phyloP scores from a whole-genome alignment of 2,113 vertebrate species.

The Peromyscus leucopus region DNA sequence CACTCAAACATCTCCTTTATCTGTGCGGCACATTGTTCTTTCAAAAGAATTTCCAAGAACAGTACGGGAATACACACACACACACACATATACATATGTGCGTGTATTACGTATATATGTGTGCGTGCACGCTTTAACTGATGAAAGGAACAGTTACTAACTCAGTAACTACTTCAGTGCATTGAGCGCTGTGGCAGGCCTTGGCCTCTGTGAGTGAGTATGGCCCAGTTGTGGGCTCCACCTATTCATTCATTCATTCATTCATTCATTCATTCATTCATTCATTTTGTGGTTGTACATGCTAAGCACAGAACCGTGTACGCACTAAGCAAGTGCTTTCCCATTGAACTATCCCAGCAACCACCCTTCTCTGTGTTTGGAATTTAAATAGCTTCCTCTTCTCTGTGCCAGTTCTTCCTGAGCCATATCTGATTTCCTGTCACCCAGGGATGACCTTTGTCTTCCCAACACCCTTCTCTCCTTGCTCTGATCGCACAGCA shows the following conservation, averaged over 20 bases:
- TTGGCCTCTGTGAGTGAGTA: background rate
- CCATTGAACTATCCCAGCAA: background rate
- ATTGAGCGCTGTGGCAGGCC: background rate
- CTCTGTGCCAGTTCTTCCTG: background rate
- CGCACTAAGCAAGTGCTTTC: background rate
- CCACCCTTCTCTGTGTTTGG: background rate
- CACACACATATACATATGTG: background rate
- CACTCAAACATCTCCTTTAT: background rate
- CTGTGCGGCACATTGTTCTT: background rate
- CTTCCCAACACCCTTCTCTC: background rate
- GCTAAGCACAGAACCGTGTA: background rate
- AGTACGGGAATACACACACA: background rate
- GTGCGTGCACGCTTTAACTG: background rate
- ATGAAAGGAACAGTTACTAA: background rate
- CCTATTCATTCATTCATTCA: rapidly evolving
- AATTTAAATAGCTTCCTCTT: background rate
- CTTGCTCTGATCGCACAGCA: background rate
- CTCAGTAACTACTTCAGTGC: background rate
- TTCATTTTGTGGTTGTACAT: background rate
- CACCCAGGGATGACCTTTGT: background rate
- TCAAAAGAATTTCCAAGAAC: background rate
- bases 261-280: too few species aligned
- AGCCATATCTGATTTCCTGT: slow-evolving; percentile 2
- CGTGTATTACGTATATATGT: too few species aligned
- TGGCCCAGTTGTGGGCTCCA: background rate